phyloP scores from a whole-genome alignment of 2,888 invertebrate genomes.

The Hofmannophila pseudospretella region DNA sequence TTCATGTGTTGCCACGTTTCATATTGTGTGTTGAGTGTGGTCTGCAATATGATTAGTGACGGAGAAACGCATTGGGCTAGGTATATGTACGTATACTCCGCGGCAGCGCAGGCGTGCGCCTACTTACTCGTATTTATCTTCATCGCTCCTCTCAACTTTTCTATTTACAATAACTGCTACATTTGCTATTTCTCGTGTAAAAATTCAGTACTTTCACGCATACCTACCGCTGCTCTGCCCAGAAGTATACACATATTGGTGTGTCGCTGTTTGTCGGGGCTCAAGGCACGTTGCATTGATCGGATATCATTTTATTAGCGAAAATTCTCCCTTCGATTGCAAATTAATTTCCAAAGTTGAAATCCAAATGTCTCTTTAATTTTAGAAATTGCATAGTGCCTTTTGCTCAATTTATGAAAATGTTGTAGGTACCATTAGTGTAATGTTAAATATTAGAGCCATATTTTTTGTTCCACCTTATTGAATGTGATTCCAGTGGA shows the following conservation, averaged over 20 bases:
- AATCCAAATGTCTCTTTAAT: conserved; percentile 53
- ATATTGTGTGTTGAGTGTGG: conserved; percentile 15
- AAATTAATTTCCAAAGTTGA: conserved; percentile 44
- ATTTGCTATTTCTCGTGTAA: too few relatives aligned
- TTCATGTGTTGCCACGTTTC: conserved; percentile 17
- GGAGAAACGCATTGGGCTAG: conserved; percentile 11
- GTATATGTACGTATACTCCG: conserved; percentile 15
- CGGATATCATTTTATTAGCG: conserved; percentile 31
- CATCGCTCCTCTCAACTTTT: too few relatives aligned
- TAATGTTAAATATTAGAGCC: conserved; percentile 42
- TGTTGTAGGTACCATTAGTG: conserved; percentile 46
- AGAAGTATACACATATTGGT: conserved; percentile 5
- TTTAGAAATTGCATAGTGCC: conserved; percentile 68
- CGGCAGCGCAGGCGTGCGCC: not conserved
- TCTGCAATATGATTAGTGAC: conserved; percentile 15
- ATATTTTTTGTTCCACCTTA: conserved; percentile 34
- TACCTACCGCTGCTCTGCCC: not conserved
- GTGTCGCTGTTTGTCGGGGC: conserved; percentile 35
- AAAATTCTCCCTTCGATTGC: conserved; percentile 26
- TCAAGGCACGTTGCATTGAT: conserved; percentile 65
- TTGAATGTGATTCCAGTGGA: conserved; percentile 29
- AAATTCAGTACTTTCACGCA: too few relatives aligned
- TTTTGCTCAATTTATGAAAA: conserved; percentile 67
- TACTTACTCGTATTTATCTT: too few relatives aligned
- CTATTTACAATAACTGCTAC: too few relatives aligned